Evolutionary conservation across 2,797 vertebrate genomes (phyloP), one percentile per base, ranked within the genome.

Genomic region (Ctenopoma multispine): DNA sequence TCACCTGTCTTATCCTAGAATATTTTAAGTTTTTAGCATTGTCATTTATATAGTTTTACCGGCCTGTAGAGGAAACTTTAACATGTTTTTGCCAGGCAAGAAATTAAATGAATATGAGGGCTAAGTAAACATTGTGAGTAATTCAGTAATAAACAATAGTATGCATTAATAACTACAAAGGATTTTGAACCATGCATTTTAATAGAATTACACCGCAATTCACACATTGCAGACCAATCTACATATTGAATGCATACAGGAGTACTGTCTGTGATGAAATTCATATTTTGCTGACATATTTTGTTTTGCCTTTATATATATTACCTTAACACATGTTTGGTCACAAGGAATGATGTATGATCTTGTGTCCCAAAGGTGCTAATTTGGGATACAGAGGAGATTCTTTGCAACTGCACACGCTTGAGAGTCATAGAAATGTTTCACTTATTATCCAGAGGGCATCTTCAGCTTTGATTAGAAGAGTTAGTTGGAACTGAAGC

Each of bases 1-100:
- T 82, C 74, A 82, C 68, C 75, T 67, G 68, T 88, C 65, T 58
- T 77, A 69, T 78, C 48, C 5, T 62, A 10, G 18, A 75, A 38
- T 68, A 24, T 61, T 74, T 72, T 56, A 56, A 14, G 17, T 51
- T 63, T 44, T 47, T 63, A 20, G 3, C n/a, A n/a, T 46, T 9
- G 38, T 72, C 49, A 46, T 83, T 72, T 59, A 46, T 34, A 49
- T 79, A 49, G 29, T 76, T 60, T 65, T 43, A 70, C 46, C 46
- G 71, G 72, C 49, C 46, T 77, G 31, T 62, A 40, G n/a, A 40
- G 72, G 73, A 21, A 75, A 76, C 47, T 68, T 69, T 55, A 57
- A 57, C 48, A 14, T 62, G 27, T n/a, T 44, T 77, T 69, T 11
- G 20, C 18, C 15, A 58, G 56, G 47, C 49, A 38, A 21, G 23